Base-by-base conservation (phyloP, 2,888 invertebrate genomes). In the Pollenia amentaria region DNA sequence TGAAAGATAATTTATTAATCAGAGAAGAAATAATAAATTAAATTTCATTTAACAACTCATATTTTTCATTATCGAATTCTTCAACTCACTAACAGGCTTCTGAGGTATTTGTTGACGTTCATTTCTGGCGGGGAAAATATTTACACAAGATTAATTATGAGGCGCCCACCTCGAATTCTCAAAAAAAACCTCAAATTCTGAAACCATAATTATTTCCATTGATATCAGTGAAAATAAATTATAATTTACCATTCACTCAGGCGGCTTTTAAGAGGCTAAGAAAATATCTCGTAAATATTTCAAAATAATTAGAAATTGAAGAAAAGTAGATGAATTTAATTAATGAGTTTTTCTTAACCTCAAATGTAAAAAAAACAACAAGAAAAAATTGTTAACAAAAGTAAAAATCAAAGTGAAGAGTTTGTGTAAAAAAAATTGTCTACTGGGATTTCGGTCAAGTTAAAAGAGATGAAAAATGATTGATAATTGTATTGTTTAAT, bases 111-210 rank as follows among this genome's bases (percentile, higher is more conserved):
- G 77, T 62, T 81, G 73, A 84, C 18, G 16, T 83, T 64, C 42
- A 64, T 70, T 69, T 46, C 16, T 14, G n/a, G 14, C 9, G 4
- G 21, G 14, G 6, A 29, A 18, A 67, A 75, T 91, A 88, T 90
- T 90, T 89, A 88, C 83, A 89, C 88, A 89, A 89, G 91, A 91
- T 91, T 91, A 90, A 91, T 90, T 88, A 89, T 88, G 88, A 88
- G 89, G 88, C 89, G 86, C 77, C 78, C 81, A 75, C 48, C 57
- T 65, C 11, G 40, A 62, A 76, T 55, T 70, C 40, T 6, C 48
- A 16, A 48, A 46, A 9, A 57, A 69, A 44, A 53, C 40, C 16
- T 46, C 16, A 72, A 11, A 48, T 46, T 73, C 16, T 46, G 6
- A 70, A 51, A n/a, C 48, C 14, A 42, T 79, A 70, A 70, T n/a